These are phyloP conservation scores for Ia io DNA, from an alignment of 2,113 vertebrate species.

Conservation along the genomic window DNA sequence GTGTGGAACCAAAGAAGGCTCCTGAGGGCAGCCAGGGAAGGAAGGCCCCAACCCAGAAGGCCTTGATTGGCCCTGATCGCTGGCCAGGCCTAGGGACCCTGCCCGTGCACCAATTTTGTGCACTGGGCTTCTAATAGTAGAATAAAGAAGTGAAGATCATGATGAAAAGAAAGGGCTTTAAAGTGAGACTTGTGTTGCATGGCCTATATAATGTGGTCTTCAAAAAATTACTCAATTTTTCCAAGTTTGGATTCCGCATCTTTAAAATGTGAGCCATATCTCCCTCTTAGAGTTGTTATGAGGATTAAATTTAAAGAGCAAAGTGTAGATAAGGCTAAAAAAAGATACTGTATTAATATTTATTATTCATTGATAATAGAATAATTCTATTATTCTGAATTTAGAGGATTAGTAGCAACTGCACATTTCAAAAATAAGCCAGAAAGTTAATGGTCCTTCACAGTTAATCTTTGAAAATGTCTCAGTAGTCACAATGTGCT, in stretches of 20 bases:
- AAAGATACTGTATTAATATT: background rate
- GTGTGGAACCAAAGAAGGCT: too few species aligned
- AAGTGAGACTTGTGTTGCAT: background rate
- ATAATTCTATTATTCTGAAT: too few species aligned
- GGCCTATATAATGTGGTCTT: background rate
- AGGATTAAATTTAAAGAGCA: background rate
- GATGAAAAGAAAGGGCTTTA: background rate
- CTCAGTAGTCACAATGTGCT: background rate
- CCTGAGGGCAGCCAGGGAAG: too few species aligned
- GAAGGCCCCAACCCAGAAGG: too few species aligned
- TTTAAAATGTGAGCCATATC: conserved; percentile 26
- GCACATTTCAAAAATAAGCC: too few species aligned
- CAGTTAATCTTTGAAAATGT: too few species aligned
- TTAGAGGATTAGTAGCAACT: too few species aligned
- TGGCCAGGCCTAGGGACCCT: too few species aligned
- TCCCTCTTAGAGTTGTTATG: background rate
- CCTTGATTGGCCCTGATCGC: too few species aligned
- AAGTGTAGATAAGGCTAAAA: background rate
- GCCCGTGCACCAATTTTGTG: too few species aligned
- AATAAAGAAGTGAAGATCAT: background rate
- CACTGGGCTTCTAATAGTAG: too few species aligned
- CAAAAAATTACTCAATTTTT: conserved; percentile 22
- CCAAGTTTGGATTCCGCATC: background rate
- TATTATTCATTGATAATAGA: background rate
- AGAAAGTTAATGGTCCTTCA: too few species aligned